Evolutionary conservation across 1,140 invertebrate genomes (phyloP).

Genomic region (Drosophila auraria): DNA sequence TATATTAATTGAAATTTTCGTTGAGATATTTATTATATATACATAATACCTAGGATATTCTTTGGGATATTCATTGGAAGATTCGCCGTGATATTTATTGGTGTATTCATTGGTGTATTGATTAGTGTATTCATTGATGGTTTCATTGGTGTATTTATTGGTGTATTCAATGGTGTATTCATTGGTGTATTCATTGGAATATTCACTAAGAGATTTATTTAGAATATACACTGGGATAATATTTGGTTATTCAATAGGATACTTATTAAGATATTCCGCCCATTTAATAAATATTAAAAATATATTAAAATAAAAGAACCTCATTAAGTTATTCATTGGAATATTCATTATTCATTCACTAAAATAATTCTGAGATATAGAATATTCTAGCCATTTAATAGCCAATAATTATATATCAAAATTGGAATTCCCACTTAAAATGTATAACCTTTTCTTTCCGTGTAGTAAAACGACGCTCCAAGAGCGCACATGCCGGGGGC

Average conservation of each 20-base stretch:
- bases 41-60: no score
- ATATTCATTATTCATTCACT: background rate
- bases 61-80: no score
- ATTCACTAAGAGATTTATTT: background rate
- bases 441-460: background rate
- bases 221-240: background rate
- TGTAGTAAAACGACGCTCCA: constrained; percentile 84
- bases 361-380: background rate
- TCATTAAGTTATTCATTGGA: no score
- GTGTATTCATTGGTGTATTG: background rate
- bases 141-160: background rate
- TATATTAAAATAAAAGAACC: background rate
- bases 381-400: background rate
- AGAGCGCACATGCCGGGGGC: constrained; percentile 83
- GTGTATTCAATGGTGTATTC: background rate
- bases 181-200: background rate
- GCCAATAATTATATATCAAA: background rate
- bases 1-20: no score
- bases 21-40: no score
- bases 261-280: background rate
- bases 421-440: background rate
- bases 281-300: background rate
- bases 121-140: background rate
- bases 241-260: no score
- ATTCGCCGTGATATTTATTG: no score